A percentile compares a stretch with the other conserved stretches of the same genome.
Evolutionary conservation across 30 jellyfish, hydroid and myxozoan genomes (phyloP).

Genomic region (Aurelia coerulea): DNA sequence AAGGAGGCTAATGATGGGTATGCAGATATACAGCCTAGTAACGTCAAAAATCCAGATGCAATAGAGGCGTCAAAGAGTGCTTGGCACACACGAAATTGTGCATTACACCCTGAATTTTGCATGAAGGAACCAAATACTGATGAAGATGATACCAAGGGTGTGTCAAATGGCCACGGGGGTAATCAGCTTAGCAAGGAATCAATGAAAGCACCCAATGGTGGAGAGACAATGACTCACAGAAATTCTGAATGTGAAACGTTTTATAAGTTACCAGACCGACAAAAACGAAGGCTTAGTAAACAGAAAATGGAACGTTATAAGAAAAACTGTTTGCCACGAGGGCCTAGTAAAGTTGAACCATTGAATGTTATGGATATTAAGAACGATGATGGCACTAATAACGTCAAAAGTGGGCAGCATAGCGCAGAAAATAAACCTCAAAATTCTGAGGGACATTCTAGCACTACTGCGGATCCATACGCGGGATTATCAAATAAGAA

Average conservation of each 20-base stretch:
- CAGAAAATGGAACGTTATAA: constrained; percentile 14
- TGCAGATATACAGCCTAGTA: neutral
- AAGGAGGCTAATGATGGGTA: neutral
- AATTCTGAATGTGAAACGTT: constrained; percentile 40
- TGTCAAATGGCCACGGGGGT: neutral
- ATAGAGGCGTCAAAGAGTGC: constrained; percentile 14
- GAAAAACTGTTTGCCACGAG: constrained; percentile 49
- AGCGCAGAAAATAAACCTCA: no score
- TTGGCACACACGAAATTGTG: constrained; percentile 40
- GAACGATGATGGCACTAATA: neutral
- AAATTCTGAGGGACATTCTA: neutral
- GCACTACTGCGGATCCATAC: neutral
- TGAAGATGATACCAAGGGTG: neutral
- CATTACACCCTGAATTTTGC: constrained; percentile 30
- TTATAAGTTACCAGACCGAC: constrained; percentile 47
- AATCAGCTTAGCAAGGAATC: neutral
- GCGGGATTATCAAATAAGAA: neutral
- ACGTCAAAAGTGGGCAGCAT: neutral
- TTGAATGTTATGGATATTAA: constrained; percentile 19
- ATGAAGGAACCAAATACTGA: neutral
- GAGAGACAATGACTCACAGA: neutral
- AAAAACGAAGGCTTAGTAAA: constrained; percentile 23
- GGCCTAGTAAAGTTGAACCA: constrained; percentile 21
- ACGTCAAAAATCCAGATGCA: neutral
- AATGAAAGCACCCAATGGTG: neutral